A percentile compares a stretch with the other conserved stretches of the same genome.
These are phyloP conservation scores for Manis javanica DNA, from an alignment of 2,797 vertebrate genomes.

Conservation along the genomic window DNA sequence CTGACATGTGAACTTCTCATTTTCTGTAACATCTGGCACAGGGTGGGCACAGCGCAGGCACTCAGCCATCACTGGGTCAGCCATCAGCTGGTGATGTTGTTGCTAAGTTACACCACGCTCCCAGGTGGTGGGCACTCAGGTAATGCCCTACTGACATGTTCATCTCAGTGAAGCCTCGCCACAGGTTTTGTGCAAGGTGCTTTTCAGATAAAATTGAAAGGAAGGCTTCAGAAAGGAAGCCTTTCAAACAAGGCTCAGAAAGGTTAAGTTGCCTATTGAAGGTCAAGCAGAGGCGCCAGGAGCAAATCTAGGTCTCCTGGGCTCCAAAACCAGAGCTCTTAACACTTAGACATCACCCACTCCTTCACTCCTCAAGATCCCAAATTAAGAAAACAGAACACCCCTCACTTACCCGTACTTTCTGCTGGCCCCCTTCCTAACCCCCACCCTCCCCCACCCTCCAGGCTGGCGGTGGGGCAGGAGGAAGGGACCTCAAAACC, in stretches of 20 bases:
- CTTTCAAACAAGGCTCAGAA: background rate
- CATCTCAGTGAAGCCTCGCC: background rate
- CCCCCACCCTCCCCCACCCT: background rate
- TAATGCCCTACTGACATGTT: accelerated
- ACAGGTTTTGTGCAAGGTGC: background rate
- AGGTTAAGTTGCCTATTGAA: background rate
- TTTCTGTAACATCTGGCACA: background rate
- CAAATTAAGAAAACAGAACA: background rate
- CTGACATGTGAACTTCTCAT: background rate
- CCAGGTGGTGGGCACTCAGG: background rate
- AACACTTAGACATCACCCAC: background rate
- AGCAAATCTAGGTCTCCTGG: background rate
- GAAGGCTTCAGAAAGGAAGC: too few species aligned
- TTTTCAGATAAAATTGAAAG: too few species aligned
- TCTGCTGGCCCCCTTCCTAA: background rate
- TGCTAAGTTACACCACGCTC: background rate
- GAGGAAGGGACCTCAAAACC: background rate
- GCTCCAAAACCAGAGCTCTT: background rate
- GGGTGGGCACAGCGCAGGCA: background rate
- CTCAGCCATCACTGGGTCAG: accelerated
- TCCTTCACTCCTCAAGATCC: background rate
- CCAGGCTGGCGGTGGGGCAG: background rate
- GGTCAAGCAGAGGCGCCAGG: background rate
- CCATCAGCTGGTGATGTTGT: accelerated
- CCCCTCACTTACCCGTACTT: background rate